Percentiles rank a stretch among this genome's conserved stretches.
Conservation (phyloP, 2,797 vertebrate species). For the Rhinatrema bivittatum region DNA sequence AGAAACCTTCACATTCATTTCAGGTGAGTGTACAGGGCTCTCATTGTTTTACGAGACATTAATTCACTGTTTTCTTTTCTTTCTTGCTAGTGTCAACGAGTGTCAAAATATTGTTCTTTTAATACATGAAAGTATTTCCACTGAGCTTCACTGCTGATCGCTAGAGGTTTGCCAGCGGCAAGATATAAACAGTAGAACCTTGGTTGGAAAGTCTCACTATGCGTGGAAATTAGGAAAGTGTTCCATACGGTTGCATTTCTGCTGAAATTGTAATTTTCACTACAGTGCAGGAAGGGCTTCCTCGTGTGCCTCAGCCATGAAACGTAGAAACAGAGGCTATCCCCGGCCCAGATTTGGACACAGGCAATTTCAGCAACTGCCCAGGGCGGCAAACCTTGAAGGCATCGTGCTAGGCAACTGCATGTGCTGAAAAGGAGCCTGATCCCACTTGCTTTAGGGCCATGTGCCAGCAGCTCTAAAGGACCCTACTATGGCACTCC, state of each 20-base stretch:
- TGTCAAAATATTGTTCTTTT: slow-evolving; percentile 65
- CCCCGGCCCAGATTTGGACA: too few species aligned
- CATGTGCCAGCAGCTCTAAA: too few species aligned
- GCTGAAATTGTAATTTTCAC: slow-evolving; percentile 23
- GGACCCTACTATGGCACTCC: too few species aligned
- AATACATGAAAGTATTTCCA: slow-evolving; percentile 54
- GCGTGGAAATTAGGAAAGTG: slow-evolving; percentile 45
- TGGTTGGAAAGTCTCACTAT: slow-evolving; percentile 50
- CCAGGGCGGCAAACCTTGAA: too few species aligned
- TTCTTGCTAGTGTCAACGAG: slow-evolving; percentile 39
- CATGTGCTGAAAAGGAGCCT: too few species aligned
- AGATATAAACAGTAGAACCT: slow-evolving; percentile 49
- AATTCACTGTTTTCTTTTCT: slow-evolving; percentile 31
- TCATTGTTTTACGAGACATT: slow-evolving; percentile 48
- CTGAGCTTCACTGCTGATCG: slow-evolving; percentile 57
- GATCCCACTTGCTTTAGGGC: too few species aligned
- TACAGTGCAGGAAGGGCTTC: too few species aligned
- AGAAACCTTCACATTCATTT: slow-evolving; percentile 37
- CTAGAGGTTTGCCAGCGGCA: slow-evolving; percentile 54
- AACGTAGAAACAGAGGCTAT: too few species aligned
- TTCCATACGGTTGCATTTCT: slow-evolving; percentile 30
- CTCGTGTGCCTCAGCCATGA: too few species aligned
- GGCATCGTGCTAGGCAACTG: too few species aligned
- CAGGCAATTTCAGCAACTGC: too few species aligned
- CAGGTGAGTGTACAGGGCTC: slow-evolving; percentile 38